Base-by-base conservation (phyloP, 2,888 invertebrate genomes). In the Ophonus ardosiacus region DNA sequence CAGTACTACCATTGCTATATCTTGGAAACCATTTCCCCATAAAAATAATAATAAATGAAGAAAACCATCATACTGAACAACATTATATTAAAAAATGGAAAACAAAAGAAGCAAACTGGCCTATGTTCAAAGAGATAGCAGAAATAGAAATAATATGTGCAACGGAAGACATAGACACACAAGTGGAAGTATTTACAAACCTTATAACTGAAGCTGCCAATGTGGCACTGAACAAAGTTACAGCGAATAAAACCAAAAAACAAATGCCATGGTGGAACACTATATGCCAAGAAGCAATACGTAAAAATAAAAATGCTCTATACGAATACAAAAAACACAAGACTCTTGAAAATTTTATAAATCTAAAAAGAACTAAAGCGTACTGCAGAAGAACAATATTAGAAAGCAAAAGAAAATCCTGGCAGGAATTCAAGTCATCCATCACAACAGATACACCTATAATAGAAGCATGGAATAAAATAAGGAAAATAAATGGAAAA, bases 221-320 rank as follows among this genome's bases (percentile, higher is more conserved):
- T 10, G 17, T 18, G 6, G 17, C 81, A 6, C 7, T 81, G 6
- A 21, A 17, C 31, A 1, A 31, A 8, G 17, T 21, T 65, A 81
- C n/a, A 40, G 61, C 10, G 10, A 8, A 8, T 43, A 57, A 38
- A 57, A 65, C 2, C 2, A 81, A 10, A 21, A 81, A 81, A 63
- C n/a, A 7, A 13, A 51, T 81, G 18, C 81, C 81, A 1, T 65
- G 63, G 81, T 81, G 81, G 81, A 63, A 81, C 43, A 63, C 10
- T 65, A 8, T 2, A 24, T 24, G 24, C 24, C 24, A 24, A 24
- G 24, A 24, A 24, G 24, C 24, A 24, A 3, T 24, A 18, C 6
- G 17, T 18, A 7, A 65, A 65, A 61, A 31, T 43, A 24, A 24
- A 24, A 24, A 24, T 3, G 63, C 81, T 1, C 17, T 65, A 2